Percentiles rank a stretch among this genome's conserved stretches.
These are phyloP conservation scores for Cricetomys ansorgei DNA, from an alignment of 2,113 vertebrate species.

Conservation along the genomic window DNA sequence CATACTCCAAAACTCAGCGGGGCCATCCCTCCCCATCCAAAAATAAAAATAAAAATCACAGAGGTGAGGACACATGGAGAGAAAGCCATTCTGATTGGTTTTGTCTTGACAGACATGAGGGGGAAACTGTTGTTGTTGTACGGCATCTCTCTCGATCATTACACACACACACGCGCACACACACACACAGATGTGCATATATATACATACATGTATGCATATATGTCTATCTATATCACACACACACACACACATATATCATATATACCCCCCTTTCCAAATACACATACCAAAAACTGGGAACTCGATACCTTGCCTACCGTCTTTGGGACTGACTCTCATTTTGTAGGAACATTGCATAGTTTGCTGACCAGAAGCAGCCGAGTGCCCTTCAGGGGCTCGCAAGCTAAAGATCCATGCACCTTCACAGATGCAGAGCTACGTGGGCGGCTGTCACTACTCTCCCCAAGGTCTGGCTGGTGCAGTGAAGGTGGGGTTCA, in stretches of 20 bases:
- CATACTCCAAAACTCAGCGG: slow-evolving; percentile 85
- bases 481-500: neutral
- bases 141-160: slow-evolving; percentile 58
- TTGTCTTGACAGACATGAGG: slow-evolving; percentile 76
- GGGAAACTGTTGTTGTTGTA: slow-evolving; percentile 74
- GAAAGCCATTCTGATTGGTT: slow-evolving; percentile 78
- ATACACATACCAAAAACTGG: slow-evolving; percentile 29
- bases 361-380: slow-evolving; percentile 56
- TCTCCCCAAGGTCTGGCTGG: neutral
- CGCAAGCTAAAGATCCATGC: slow-evolving; percentile 55
- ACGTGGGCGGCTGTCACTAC: neutral
- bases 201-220: neutral
- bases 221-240: neutral
- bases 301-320: slow-evolving; percentile 43
- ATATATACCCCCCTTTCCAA: neutral
- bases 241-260: no score
- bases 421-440: neutral
- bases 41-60: slow-evolving; percentile 60
- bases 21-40: slow-evolving; percentile 77
- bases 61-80: neutral
- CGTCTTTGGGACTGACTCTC: slow-evolving; percentile 43
- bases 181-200: neutral
- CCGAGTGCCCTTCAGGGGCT: neutral
- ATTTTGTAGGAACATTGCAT: slow-evolving; percentile 9
- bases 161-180: neutral